Base-by-base conservation (phyloP, 2,113 vertebrate species). In the Apteryx mantelli region DNA sequence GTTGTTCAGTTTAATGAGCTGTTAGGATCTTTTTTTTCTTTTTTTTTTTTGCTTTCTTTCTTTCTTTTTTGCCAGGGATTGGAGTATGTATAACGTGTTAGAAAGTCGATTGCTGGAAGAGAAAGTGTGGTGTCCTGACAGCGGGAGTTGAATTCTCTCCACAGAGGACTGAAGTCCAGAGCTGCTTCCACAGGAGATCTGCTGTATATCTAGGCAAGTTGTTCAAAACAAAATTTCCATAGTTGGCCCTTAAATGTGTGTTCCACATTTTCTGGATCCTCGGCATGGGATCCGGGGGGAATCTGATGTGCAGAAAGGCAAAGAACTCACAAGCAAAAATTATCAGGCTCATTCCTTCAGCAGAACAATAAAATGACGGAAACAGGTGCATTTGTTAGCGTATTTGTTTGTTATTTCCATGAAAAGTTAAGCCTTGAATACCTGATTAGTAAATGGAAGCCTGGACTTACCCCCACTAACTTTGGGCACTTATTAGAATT, bases 1-100 rank as follows among this genome's bases (percentile, higher is more conserved):
- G 44, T 44, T 87, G 63, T 85, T 93, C 75, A 53, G 50, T 82
- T 89, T 95, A 94, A 89, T 74, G 75, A 82, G 81, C 28, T 93
- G 48, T 63, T 85, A 53, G 42, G 30, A 30, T 50, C 4, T 18
- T n/a, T n/a, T 50, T 25, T 50, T 22, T 60, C 68, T 40, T 8
- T 40, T 10, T 24, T 7, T 6, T 36, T 50, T 34, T 34, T 70
- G 6, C 50, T 52, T 52, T 52, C 50, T 53, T 53, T 53, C 12
- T 26, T 26, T 26, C 24, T 48, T 70, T 83, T 66, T 66, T 15
- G 53, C n/a, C 32, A 44, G 17, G 48, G 84, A 82, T 17, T 80
- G 30, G 42, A 89, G 82, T 65, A 53, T 86, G 63, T 88, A 21
- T 66, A 92, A 40, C 30, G 9, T 32, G 14, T 61, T 81, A 65